Base-by-base conservation (phyloP, 2,888 invertebrate genomes). In the Theretra japonica region DNA sequence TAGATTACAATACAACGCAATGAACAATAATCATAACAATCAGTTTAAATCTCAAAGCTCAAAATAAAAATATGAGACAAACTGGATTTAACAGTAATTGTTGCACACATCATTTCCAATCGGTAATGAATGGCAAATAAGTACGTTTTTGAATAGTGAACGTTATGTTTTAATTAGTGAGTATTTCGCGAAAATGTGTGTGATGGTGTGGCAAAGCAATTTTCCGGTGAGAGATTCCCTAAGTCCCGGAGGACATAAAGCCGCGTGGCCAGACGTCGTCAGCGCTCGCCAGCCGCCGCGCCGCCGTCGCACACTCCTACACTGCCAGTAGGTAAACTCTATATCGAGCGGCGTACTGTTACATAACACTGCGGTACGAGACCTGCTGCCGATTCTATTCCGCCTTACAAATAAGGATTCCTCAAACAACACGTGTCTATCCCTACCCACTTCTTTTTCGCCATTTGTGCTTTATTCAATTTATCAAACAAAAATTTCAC, bases 351-450 rank as follows among this genome's bases (percentile, higher is more conserved):
- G 83, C 78, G 78, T 80, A 76, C 77, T 80, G 85, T 92, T 92
- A 90, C 90, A 88, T 92, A 92, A 92, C 84, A 91, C 91, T 92
- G 92, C 92, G 92, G 91, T 88, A 90, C 85, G 80, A 85, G 85
- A 85, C 85, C 82, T 85, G 83, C 80, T 81, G 82, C 79, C 79
- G 82, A 82, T 85, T 83, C 81, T 79, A 81, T 86, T 84, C 81
- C 79, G 81, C 78, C 81, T 84, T 82, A 79, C 80, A 79, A 84
- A 82, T 78, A 84, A 78, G 68, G 74, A 74, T 23, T 65, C 21
- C 41, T 65, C 17, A 17, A 17, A 70, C 30, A 41, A 33, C 23
- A 56, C 21, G 53, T 33, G 23, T 4, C 17, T n/a, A 23, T 21
- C 21, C 30, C 60, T 62, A 21, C 48, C 4, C 41, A 41, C 41